These are phyloP conservation scores for Folsomia manolachei DNA, from an alignment of 2,888 invertebrate genomes.

Conservation along the genomic window DNA sequence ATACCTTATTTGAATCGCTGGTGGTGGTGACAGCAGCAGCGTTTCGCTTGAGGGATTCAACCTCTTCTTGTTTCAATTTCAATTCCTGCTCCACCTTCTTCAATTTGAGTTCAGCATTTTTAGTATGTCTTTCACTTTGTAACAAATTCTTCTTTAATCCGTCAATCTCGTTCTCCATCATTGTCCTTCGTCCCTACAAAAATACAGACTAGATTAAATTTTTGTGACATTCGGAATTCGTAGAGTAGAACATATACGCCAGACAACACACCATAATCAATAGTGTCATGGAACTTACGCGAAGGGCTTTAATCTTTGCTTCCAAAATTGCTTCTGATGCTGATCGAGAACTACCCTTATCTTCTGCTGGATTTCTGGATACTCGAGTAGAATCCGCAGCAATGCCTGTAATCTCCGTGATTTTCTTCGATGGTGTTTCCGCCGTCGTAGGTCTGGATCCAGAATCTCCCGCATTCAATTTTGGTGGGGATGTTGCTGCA, in stretches of 20 bases:
- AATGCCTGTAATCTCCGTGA: too few species aligned
- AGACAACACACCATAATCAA: too few species aligned
- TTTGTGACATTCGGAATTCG: too few species aligned
- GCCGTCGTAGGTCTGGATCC: too few species aligned
- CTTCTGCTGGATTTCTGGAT: neutral
- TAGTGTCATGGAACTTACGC: too few species aligned
- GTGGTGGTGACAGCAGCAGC: neutral
- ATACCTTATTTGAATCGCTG: neutral
- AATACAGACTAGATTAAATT: neutral
- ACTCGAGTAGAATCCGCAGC: too few species aligned
- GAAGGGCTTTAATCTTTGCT: neutral
- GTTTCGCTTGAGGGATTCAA: neutral
- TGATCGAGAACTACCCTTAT: too few species aligned
- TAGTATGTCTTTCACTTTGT: neutral
- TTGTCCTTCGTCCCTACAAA: neutral
- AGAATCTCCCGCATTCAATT: too few species aligned
- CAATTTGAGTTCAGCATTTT: neutral
- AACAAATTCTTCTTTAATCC: neutral
- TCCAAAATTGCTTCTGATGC: too few species aligned
- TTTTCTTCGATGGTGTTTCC: too few species aligned
- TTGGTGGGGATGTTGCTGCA: too few species aligned
- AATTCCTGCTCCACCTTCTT: constrained; percentile 18
- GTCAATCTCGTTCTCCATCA: constrained; percentile 19
- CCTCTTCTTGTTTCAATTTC: constrained; percentile 8
- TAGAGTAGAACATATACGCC: too few species aligned